phyloP scores from a whole-genome alignment of 2,113 vertebrate genomes.

The Cryptotis parvus region DNA sequence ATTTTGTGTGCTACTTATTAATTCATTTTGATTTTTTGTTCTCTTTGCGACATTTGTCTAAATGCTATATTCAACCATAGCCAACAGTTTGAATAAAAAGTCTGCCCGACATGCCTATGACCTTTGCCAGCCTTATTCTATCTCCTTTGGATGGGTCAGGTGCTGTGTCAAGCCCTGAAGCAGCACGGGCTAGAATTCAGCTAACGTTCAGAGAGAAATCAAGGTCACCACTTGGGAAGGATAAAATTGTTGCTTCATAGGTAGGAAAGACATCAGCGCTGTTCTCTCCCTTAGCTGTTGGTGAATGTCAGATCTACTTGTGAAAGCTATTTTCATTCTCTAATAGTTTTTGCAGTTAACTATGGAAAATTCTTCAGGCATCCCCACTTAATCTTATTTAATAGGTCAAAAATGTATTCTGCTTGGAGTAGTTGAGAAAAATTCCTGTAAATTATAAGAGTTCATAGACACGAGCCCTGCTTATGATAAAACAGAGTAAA shows the following conservation, averaged over 20 bases:
- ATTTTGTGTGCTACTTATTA: not conserved
- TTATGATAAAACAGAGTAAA: slow-evolving; percentile 9
- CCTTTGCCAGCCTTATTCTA: not conserved
- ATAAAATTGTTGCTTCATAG: not conserved
- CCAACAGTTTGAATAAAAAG: not conserved
- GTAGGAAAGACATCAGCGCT: not conserved
- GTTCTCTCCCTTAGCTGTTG: slow-evolving; percentile 20
- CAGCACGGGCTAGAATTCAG: slow-evolving; percentile 58
- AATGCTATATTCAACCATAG: slow-evolving; percentile 15
- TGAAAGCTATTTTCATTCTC: not conserved
- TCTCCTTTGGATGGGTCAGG: slow-evolving; percentile 42
- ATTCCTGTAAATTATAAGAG: not conserved
- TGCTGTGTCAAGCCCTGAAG: not conserved
- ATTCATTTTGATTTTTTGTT: slow-evolving; percentile 14
- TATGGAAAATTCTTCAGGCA: slow-evolving; percentile 4
- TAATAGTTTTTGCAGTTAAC: not conserved
- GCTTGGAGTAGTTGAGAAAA: not conserved
- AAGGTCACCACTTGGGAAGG: slow-evolving; percentile 49
- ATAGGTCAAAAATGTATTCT: slow-evolving; percentile 35
- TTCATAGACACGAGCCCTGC: not conserved
- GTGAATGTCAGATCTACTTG: slow-evolving; percentile 5
- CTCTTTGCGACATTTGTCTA: not conserved
- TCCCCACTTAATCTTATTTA: slow-evolving; percentile 39
- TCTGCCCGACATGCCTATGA: not conserved
- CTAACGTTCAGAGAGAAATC: slow-evolving; percentile 66